Percentiles rank a stretch among this genome's conserved stretches.
These are phyloP conservation scores for Synanthedon tipuliformis DNA, from an alignment of 2,888 invertebrate species.

Conservation along the genomic window DNA sequence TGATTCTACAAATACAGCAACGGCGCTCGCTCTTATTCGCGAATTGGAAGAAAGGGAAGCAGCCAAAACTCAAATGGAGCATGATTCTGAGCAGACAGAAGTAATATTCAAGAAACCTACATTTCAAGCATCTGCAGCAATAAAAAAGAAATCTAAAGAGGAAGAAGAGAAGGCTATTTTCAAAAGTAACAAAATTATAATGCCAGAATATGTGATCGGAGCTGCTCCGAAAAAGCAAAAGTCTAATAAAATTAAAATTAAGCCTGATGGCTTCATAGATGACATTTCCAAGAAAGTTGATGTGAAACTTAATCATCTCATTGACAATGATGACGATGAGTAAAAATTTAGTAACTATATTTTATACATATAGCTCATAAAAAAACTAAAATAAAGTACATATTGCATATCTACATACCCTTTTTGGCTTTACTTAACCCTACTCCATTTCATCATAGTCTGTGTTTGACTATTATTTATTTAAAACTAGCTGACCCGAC, in stretches of 20 bases:
- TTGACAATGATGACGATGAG: constrained; percentile 41
- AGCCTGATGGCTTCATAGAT: not conserved
- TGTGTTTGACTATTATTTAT: no score
- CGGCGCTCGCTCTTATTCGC: constrained; percentile 81
- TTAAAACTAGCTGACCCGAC: no score
- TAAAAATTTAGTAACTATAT: constrained; percentile 1
- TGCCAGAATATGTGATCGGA: constrained; percentile 88
- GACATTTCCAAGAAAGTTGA: constrained; percentile 8
- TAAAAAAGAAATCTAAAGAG: constrained; percentile 24
- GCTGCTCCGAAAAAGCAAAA: constrained; percentile 66
- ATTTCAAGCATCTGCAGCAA: constrained; percentile 39
- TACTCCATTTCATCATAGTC: no score
- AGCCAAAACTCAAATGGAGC: constrained; percentile 24
- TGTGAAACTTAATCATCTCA: constrained; percentile 59
- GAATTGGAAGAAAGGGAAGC: constrained; percentile 71
- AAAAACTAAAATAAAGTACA: no score
- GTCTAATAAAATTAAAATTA: constrained; percentile 22
- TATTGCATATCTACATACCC: no score
- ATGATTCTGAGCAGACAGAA: constrained; percentile 28
- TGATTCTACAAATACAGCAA: constrained; percentile 80
- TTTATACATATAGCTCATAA: not conserved
- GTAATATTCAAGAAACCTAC: constrained; percentile 51
- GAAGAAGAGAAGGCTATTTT: constrained; percentile 55
- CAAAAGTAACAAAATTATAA: constrained; percentile 76
- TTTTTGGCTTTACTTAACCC: no score